These are phyloP conservation scores for Clusia tigrina DNA, from an alignment of 2,888 invertebrate genomes.

Conservation along the genomic window DNA sequence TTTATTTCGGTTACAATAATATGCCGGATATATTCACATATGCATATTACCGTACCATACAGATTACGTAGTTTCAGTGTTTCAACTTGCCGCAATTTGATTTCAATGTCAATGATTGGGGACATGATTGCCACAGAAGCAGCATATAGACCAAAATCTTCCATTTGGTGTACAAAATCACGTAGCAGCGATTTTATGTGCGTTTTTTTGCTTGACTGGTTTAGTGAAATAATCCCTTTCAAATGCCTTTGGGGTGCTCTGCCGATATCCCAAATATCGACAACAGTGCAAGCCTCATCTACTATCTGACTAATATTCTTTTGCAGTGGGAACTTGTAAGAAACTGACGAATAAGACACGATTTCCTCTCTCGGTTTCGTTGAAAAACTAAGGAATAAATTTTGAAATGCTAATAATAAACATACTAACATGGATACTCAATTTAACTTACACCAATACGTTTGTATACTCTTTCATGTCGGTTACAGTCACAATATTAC, in stretches of 20 bases:
- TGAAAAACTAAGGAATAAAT: slow-evolving; percentile 64
- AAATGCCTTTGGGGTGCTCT: slow-evolving; percentile 41
- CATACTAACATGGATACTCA: no score
- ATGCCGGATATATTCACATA: slow-evolving; percentile 66
- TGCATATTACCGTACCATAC: slow-evolving; percentile 45
- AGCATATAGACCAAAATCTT: slow-evolving; percentile 69
- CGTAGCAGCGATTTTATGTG: slow-evolving; percentile 65
- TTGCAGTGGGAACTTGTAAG: slow-evolving; percentile 24
- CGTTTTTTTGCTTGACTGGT: slow-evolving; percentile 63
- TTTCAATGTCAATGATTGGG: slow-evolving; percentile 71
- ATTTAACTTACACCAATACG: slow-evolving; percentile 64
- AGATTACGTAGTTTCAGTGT: slow-evolving; percentile 56
- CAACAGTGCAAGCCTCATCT: slow-evolving; percentile 6
- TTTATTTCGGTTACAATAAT: slow-evolving; percentile 67
- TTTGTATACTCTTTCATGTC: slow-evolving; percentile 64
- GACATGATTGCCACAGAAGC: slow-evolving; percentile 70
- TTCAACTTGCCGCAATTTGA: slow-evolving; percentile 68
- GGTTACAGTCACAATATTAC: slow-evolving; percentile 76
- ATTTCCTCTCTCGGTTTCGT: slow-evolving; percentile 67
- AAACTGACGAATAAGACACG: slow-evolving; percentile 34
- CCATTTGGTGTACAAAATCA: slow-evolving; percentile 66
- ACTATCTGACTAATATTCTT: slow-evolving; percentile 30
- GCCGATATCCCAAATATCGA: slow-evolving; percentile 46
- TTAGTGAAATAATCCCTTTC: slow-evolving; percentile 36
- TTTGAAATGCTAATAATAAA: no score